Percentiles rank a stretch among this genome's conserved stretches.
phyloP scores from a whole-genome alignment of 1,140 invertebrate species.

The Venturia canescens region DNA sequence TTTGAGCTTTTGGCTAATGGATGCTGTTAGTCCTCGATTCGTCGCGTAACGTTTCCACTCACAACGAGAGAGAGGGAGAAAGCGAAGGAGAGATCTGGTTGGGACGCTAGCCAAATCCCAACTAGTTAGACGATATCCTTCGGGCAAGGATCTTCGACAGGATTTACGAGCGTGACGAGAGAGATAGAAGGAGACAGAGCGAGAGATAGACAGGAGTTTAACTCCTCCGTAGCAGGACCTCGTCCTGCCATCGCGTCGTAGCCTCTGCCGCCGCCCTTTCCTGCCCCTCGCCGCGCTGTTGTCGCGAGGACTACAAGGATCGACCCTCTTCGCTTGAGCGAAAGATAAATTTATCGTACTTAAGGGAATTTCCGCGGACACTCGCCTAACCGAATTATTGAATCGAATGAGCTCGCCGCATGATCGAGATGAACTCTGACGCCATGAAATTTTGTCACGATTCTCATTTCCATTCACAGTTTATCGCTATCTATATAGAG shows the following conservation, averaged over 20 bases:
- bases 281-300: not conserved
- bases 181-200: not conserved
- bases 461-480: too few species aligned
- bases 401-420: constrained; percentile 9
- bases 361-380: not conserved
- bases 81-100: not conserved
- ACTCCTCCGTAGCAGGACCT: constrained; percentile 32
- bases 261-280: not conserved
- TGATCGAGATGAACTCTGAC: not conserved
- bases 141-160: constrained; percentile 42
- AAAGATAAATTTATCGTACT: constrained; percentile 36
- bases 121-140: constrained; percentile 46
- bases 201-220: constrained; percentile 6
- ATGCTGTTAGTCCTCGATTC: constrained; percentile 25
- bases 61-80: not conserved
- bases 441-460: not conserved
- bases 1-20: constrained; percentile 37
- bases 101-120: constrained; percentile 40
- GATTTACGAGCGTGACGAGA: constrained; percentile 38
- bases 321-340: not conserved
- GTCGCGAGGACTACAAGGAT: constrained; percentile 24
- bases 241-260: constrained; percentile 19
- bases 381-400: constrained; percentile 19
- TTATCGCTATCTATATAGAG: too few species aligned
- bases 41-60: constrained; percentile 13